phyloP scores from a whole-genome alignment of 1,140 invertebrate genomes.

The Temnothorax nylanderi region DNA sequence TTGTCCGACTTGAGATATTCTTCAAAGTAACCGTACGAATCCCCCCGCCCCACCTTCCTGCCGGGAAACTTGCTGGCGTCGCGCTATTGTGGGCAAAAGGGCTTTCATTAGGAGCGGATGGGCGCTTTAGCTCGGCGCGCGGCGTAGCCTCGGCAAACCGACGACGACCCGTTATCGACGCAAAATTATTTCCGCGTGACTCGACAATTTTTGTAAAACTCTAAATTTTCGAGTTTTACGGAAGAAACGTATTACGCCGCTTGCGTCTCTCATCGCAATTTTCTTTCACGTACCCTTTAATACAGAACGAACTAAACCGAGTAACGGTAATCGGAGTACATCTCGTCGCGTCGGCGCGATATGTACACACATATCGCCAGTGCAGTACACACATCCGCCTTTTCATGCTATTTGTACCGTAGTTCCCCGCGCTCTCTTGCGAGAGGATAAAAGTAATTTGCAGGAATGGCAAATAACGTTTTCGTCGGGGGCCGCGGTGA shows the following conservation, averaged over 20 bases:
- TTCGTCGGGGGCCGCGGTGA: slow-evolving; percentile 26
- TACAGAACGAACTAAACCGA: slow-evolving; percentile 6
- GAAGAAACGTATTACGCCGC: no score
- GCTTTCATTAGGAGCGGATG: slow-evolving; percentile 66
- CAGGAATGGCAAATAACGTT: slow-evolving; percentile 50
- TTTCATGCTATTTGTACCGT: slow-evolving; percentile 5
- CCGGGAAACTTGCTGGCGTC: slow-evolving; percentile 53
- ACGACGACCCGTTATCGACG: background rate
- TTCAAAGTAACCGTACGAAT: slow-evolving; percentile 75
- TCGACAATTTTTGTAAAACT: slow-evolving; percentile 12
- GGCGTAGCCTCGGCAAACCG: background rate
- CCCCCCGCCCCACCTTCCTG: background rate
- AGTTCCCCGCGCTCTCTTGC: background rate
- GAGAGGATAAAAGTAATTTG: slow-evolving; percentile 56
- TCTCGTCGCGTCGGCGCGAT: background rate
- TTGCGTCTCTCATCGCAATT: slow-evolving; percentile 32
- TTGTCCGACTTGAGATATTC: slow-evolving; percentile 69
- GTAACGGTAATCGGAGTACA: slow-evolving; percentile 50
- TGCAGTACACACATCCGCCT: background rate
- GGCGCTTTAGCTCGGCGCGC: slow-evolving; percentile 15
- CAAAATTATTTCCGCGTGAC: slow-evolving; percentile 18
- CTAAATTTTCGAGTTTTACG: background rate
- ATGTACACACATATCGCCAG: no score
- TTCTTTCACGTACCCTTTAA: slow-evolving; percentile 48
- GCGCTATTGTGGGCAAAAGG: slow-evolving; percentile 62